Evolutionary conservation across 2,797 vertebrate species (phyloP).

Genomic region (Microchirus variegatus): DNA sequence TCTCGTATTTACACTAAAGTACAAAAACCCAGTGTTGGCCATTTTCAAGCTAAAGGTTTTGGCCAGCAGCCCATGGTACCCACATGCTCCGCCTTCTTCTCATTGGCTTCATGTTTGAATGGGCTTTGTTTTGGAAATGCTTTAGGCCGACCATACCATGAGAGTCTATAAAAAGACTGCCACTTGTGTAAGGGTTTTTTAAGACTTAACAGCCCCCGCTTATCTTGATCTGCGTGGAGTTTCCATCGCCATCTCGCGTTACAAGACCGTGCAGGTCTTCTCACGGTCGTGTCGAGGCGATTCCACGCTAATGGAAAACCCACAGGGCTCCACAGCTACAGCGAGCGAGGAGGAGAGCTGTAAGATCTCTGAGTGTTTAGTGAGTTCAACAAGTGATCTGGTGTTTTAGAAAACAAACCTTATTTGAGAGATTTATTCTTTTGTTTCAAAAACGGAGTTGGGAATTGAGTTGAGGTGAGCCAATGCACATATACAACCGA

Average conservation of each 20-base stretch:
- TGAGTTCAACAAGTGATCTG: conserved; percentile 28
- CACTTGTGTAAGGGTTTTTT: conserved; percentile 55
- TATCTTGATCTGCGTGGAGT: conserved; percentile 65
- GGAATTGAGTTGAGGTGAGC: conserved; percentile 15
- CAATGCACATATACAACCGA: conserved; percentile 39
- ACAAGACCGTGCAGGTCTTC: conserved; percentile 53
- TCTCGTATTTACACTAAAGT: too few relatives aligned
- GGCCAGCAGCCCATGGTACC: conserved; percentile 33
- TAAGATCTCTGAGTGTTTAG: conserved; percentile 25
- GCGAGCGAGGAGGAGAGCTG: not conserved
- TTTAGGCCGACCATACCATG: conserved; percentile 57
- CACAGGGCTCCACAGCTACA: conserved; percentile 13
- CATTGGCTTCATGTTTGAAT: conserved; percentile 25
- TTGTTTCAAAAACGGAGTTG: conserved; percentile 14
- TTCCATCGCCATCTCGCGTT: conserved; percentile 61
- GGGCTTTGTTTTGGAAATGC: conserved; percentile 61
- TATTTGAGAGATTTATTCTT: conserved; percentile 25
- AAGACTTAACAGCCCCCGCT: conserved; percentile 48
- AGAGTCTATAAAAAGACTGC: conserved; percentile 62
- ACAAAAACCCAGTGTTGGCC: conserved; percentile 44
- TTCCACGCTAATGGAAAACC: conserved; percentile 51
- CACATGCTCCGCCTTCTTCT: conserved; percentile 5
- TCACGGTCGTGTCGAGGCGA: conserved; percentile 42
- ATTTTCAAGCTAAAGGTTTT: conserved; percentile 48
- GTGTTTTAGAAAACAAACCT: conserved; percentile 27